phyloP scores from a whole-genome alignment of 2,113 vertebrate genomes.

The Corythornis cristatus region DNA sequence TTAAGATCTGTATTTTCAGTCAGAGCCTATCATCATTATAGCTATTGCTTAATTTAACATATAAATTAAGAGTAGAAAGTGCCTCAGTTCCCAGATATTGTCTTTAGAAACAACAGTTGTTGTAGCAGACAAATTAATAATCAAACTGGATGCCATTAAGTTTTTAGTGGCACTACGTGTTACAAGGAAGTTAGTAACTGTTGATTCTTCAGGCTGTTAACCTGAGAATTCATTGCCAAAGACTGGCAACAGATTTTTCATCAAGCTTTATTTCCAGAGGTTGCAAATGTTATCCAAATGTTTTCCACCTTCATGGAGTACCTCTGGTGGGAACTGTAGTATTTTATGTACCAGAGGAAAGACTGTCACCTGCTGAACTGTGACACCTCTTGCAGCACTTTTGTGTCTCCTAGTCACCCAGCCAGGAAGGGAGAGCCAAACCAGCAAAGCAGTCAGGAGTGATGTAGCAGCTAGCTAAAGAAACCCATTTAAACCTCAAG shows the following conservation, averaged over 20 bases:
- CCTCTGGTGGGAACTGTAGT: background rate
- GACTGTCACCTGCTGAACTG: background rate
- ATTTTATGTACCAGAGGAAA: background rate
- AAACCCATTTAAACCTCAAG: background rate
- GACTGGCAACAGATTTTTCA: background rate
- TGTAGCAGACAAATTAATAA: background rate
- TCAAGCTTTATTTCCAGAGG: background rate
- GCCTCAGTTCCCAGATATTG: background rate
- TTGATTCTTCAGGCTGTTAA: background rate
- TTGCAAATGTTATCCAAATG: background rate
- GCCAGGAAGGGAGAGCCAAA: background rate
- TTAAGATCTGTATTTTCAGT: background rate
- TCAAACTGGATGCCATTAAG: background rate
- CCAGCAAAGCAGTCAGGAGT: background rate
- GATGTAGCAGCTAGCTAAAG: background rate
- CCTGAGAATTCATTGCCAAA: background rate
- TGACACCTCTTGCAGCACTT: background rate
- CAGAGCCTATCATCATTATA: background rate
- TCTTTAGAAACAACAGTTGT: background rate
- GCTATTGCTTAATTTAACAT: background rate
- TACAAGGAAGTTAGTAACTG: background rate
- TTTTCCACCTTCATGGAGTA: background rate
- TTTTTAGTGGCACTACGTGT: background rate
- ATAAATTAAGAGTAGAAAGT: background rate
- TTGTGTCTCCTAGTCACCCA: background rate